These are phyloP conservation scores for Dolichallabes microphthalmus DNA, from an alignment of 2,113 vertebrate genomes.

Conservation along the genomic window DNA sequence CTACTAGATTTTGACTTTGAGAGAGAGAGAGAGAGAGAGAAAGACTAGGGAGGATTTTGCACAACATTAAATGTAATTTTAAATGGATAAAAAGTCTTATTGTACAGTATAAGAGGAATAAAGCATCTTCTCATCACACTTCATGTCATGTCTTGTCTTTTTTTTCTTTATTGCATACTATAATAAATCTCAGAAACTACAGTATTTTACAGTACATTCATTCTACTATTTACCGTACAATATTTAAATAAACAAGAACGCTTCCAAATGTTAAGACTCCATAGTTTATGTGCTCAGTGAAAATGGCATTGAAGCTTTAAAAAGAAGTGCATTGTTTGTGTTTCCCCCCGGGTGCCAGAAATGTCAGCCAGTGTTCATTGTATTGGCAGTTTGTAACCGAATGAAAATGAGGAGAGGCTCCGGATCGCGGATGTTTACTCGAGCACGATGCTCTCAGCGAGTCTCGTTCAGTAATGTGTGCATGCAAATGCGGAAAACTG, in stretches of 20 bases:
- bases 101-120: neutral
- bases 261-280: neutral
- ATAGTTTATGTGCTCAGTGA: neutral
- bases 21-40: neutral
- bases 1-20: too few species aligned
- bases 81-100: too few species aligned
- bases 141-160: neutral
- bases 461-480: conserved; percentile 3
- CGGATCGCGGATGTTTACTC: conserved; percentile 19
- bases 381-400: conserved; percentile 33
- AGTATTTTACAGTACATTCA: neutral
- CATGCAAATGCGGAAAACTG: neutral
- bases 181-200: neutral
- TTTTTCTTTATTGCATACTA: too few species aligned
- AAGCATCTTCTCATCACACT: neutral
- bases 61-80: neutral
- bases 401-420: conserved; percentile 14
- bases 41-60: neutral
- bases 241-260: neutral
- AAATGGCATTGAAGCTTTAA: neutral
- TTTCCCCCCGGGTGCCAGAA: conserved; percentile 8
- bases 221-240: too few species aligned
- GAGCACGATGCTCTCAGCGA: neutral
- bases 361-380: conserved; percentile 26
- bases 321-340: conserved; percentile 21